Base-by-base conservation (phyloP, 2,113 vertebrate genomes). In the Ascaphus truei region DNA sequence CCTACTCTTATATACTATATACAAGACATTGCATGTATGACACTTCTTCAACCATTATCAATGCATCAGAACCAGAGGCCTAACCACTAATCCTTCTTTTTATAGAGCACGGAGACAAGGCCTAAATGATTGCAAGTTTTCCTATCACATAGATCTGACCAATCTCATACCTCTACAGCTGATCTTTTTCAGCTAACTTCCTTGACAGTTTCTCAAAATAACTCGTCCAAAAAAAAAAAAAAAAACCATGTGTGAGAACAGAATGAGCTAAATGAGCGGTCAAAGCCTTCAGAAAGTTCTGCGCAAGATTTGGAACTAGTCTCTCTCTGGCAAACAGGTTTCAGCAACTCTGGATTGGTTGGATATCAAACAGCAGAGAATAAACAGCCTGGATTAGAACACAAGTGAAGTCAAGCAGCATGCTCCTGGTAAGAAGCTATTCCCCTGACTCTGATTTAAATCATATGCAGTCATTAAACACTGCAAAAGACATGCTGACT, bases 251-350 rank as follows among this genome's bases (percentile, higher is more conserved):
- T 41, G 56, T 71, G 67, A 31, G 67, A 52, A 39, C 10, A 22
- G 45, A 68, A 59, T 25, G 16, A 68, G n/a, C 31, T 41, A 39
- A 47, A 61, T 31, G 47, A 20, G 31, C 34, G 41, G 31, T 4
- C 16, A 18, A 51, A 71, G 50, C 51, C 67, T 41, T 71, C 47
- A 61, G 45, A 71, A 71, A 61, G 45, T 30, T 30, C 20, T 57
- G 51, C 13, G 47, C 33, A 33, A 58, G 51, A 45, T 48, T 68
- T 61, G 47, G 67, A 61, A 71, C 47, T 5, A 5, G 16, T 69
- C 31, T 71, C 45, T 69, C 31, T 71, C 45, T 71, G 67, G 67
- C 67, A 71, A 68, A 20, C 66, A 68, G 66, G 66, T 60, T 68
- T 9, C 41, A 20, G 45, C 55, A 62, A 62, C 26, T 50, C 41